Evolutionary conservation across 2,113 vertebrate genomes (phyloP), one percentile per base, ranked within the genome.

Genomic region (Pipra filicauda): DNA sequence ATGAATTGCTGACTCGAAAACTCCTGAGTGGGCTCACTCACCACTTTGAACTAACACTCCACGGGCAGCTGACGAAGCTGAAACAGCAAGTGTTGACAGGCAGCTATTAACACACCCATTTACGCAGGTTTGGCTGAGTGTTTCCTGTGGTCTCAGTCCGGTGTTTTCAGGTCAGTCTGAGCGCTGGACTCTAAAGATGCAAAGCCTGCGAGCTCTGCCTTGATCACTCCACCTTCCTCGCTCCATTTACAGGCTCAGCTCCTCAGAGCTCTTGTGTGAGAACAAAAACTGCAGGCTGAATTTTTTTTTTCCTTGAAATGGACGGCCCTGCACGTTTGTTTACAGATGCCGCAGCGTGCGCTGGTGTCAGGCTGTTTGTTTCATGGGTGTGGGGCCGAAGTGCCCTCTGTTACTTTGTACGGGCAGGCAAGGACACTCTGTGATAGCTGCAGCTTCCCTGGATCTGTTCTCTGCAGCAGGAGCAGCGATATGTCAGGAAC

Each of bases 261-360:
- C 51, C 19, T 41, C 15, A 3, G 30, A 3, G 13, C 0, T 21
- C 33, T 12, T n/a, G 5, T 28, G 41, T n/a, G 12, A 9, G 15
- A 8, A 6, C 37, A 27, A 35, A 1, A 31, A 3, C 2, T 4
- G 8, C 4, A 2, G 22, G 66, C 0, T 8, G 24, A 33, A 15
- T 12, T 66, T 41, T 41, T 41, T 52, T 21, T 20, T 12, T 8
- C 33, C 48, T 52, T 15, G 33, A 27, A 4, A 0, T 11, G 24
- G 71, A 2, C 1, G 2, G n/a, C 1, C 2, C 51, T 31, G 75
- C 44, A 1, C 5, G 0, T 81, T 21, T 49, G 62, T 41, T 41
- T 24, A 2, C 20, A 7, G 62, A 6, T 8, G 12, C 27, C 46
- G 2, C 46, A 0, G 3, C 0, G 24, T 10, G 3, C 5, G 0